phyloP scores from a whole-genome alignment of 2,888 invertebrate species.

The Gortyna flavago region DNA sequence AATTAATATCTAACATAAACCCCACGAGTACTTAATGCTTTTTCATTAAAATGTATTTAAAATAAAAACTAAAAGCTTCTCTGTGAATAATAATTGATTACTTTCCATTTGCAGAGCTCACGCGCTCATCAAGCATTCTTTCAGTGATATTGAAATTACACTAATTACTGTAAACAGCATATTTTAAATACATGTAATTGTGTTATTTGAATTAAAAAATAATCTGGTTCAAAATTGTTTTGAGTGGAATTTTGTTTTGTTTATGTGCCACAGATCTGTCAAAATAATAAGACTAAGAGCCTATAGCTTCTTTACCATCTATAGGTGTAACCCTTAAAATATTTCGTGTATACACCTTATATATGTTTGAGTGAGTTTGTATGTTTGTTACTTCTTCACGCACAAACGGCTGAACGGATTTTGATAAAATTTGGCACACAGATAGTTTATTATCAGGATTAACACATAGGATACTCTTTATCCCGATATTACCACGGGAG shows the following conservation, averaged over 20 bases:
- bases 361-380: too few relatives aligned
- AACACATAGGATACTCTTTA: too few relatives aligned
- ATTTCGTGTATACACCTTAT: too few relatives aligned
- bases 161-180: background rate
- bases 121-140: slow-evolving; percentile 42
- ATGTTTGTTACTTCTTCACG: too few relatives aligned
- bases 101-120: slow-evolving; percentile 22
- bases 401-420: too few relatives aligned
- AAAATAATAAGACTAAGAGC: too few relatives aligned
- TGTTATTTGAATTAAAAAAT: background rate
- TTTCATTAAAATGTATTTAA: slow-evolving; percentile 6
- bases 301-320: too few relatives aligned
- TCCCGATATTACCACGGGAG: too few relatives aligned
- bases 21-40: background rate
- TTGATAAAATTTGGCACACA: too few relatives aligned
- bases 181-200: background rate
- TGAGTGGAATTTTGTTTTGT: background rate
- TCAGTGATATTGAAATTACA: slow-evolving; percentile 22
- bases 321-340: too few relatives aligned
- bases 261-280: too few relatives aligned
- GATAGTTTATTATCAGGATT: too few relatives aligned
- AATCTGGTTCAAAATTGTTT: background rate
- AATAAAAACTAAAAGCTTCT: slow-evolving; percentile 39
- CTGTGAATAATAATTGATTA: slow-evolving; percentile 37
- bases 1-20: background rate